Percentiles rank a stretch among this genome's conserved stretches.
These are phyloP conservation scores for Megalurothrips usitatus DNA, from an alignment of 2,888 invertebrate genomes.

Conservation along the genomic window DNA sequence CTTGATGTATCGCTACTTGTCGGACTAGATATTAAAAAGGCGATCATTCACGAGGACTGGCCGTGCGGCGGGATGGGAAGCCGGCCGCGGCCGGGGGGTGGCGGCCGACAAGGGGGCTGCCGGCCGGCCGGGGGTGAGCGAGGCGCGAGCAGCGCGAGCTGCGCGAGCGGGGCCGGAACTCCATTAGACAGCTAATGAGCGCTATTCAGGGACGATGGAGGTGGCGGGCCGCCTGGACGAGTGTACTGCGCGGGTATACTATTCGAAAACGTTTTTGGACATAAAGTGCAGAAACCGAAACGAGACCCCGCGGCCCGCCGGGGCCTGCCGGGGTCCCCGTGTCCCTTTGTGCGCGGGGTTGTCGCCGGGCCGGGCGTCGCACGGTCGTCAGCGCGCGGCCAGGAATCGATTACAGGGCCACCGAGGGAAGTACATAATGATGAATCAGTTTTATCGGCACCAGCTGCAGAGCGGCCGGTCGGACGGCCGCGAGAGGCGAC, in stretches of 20 bases:
- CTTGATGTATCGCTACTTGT: constrained; percentile 7
- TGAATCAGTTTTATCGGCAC: too few species aligned
- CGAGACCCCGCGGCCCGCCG: neutral
- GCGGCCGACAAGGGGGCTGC: neutral
- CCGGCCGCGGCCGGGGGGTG: neutral
- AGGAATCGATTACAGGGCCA: too few species aligned
- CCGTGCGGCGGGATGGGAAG: neutral
- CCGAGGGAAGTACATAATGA: too few species aligned
- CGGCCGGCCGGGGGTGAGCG: too few species aligned
- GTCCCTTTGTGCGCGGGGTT: too few species aligned
- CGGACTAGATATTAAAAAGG: constrained; percentile 19
- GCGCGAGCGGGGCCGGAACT: neutral
- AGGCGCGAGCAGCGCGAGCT: too few species aligned
- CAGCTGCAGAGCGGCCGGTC: too few species aligned
- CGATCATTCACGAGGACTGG: constrained; percentile 7
- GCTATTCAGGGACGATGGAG: neutral
- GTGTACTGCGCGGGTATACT: neutral
- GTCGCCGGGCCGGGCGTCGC: too few species aligned
- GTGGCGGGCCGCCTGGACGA: neutral
- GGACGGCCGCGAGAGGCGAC: too few species aligned
- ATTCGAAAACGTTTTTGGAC: neutral
- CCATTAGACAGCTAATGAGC: constrained; percentile 14
- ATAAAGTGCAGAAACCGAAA: constrained; percentile 23
- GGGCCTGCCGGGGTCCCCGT: too few species aligned
- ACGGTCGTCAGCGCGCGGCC: too few species aligned